phyloP scores from a whole-genome alignment of 1,140 invertebrate species.

The Solen grandis region DNA sequence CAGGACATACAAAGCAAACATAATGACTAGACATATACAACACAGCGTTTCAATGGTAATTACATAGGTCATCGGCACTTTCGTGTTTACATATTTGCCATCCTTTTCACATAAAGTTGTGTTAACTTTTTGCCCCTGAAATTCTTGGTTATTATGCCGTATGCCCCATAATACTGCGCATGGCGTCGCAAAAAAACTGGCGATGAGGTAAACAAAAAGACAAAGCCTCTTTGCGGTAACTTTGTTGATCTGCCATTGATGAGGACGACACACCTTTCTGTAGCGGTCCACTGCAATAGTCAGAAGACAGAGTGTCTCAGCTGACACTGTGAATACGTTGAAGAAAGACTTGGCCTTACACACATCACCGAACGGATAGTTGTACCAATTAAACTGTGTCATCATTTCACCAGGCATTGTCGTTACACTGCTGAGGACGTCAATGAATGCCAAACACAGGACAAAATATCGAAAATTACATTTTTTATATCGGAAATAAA shows the following conservation, averaged over 20 bases:
- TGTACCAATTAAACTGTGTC: constrained; percentile 65
- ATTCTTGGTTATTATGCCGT: not conserved
- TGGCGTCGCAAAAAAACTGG: constrained; percentile 8
- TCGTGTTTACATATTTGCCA: not conserved
- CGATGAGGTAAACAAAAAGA: not conserved
- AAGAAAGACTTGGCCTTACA: constrained; percentile 63
- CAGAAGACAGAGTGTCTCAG: constrained; percentile 58
- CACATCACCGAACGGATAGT: constrained; percentile 52
- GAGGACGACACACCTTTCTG: constrained; percentile 61
- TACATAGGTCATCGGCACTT: not conserved
- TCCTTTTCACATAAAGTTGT: constrained; percentile 50
- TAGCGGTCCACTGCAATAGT: constrained; percentile 64
- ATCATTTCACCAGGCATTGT: constrained; percentile 67
- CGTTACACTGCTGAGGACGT: constrained; percentile 59
- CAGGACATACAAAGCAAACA: constrained; percentile 16
- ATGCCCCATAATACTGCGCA: constrained; percentile 31
- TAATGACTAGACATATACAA: constrained; percentile 6
- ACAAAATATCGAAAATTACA: constrained; percentile 64
- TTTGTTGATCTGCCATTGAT: constrained; percentile 55
- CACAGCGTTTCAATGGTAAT: not conserved
- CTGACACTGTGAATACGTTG: constrained; percentile 62
- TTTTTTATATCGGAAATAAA: constrained; percentile 45
- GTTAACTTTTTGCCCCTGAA: not conserved
- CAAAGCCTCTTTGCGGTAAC: not conserved
- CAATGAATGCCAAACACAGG: constrained; percentile 60